A percentile compares a stretch with the other conserved stretches of the same genome.
Conservation (phyloP, 2,113 vertebrate species). For the Limanda limanda region DNA sequence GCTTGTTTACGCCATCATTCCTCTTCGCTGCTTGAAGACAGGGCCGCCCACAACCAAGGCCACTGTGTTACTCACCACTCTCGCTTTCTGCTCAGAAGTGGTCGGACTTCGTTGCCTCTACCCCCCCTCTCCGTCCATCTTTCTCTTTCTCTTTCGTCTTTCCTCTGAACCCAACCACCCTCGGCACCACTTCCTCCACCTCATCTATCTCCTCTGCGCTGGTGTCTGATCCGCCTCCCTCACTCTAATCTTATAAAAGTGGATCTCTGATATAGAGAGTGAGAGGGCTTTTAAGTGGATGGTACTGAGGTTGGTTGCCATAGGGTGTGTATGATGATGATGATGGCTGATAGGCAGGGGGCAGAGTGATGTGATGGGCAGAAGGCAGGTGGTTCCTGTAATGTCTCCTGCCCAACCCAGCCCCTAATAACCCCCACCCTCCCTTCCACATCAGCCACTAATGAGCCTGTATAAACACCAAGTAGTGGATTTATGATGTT, state of each 20-base stretch:
- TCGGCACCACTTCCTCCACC: conserved; percentile 21
- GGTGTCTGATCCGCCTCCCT: conserved; percentile 56
- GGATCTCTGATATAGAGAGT: conserved; percentile 69
- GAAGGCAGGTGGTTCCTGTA: conserved; percentile 75
- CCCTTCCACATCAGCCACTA: conserved; percentile 47
- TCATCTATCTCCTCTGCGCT: conserved; percentile 31
- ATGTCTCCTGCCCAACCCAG: conserved; percentile 53
- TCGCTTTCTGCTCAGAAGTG: conserved; percentile 25
- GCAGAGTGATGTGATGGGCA: conserved; percentile 44
- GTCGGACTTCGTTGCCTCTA: conserved; percentile 3
- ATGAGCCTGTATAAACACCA: conserved; percentile 64
- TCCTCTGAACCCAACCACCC: conserved; percentile 48
- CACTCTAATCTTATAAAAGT: conserved; percentile 76
- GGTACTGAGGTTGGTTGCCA: conserved; percentile 67
- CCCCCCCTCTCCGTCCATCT: not conserved
- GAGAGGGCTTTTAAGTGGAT: conserved; percentile 75
- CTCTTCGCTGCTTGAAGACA: conserved; percentile 34
- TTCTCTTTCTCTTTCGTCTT: conserved; percentile 1
- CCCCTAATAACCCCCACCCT: conserved; percentile 5
- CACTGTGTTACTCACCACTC: conserved; percentile 44
- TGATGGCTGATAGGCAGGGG: conserved; percentile 35
- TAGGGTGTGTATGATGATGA: conserved; percentile 38
- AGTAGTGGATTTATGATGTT: conserved; percentile 54
- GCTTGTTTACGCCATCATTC: conserved; percentile 48
- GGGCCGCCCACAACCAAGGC: conserved; percentile 34